Evolutionary conservation across 2,888 invertebrate genomes (phyloP).

Genomic region (Drosophila incognita): DNA sequence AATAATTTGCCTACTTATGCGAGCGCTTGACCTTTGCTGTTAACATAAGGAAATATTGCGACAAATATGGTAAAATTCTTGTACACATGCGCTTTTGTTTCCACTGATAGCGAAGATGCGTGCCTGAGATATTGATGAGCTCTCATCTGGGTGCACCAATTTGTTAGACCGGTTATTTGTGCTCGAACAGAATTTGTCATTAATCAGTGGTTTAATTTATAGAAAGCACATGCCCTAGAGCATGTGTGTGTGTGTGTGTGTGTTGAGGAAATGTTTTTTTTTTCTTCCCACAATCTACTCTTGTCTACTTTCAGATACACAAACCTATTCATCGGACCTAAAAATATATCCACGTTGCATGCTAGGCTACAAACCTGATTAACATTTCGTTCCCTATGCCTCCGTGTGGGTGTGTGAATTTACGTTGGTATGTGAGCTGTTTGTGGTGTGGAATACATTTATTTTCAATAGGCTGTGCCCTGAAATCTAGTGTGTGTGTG

Average conservation of each 20-base stretch:
- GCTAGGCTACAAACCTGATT: slow-evolving; percentile 63
- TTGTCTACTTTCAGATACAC: slow-evolving; percentile 38
- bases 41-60: neutral
- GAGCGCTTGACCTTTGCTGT: neutral
- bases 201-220: slow-evolving; percentile 76
- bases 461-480: slow-evolving; percentile 28
- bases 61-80: neutral
- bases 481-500: slow-evolving; percentile 1
- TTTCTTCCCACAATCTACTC: slow-evolving; percentile 18
- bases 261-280: slow-evolving; percentile 3
- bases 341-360: slow-evolving; percentile 56
- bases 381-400: slow-evolving; percentile 63
- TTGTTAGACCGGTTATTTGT: slow-evolving; percentile 72
- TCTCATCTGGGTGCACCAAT: slow-evolving; percentile 49
- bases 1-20: neutral
- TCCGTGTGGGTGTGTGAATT: slow-evolving; percentile 22
- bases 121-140: slow-evolving; percentile 64
- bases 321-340: slow-evolving; percentile 37
- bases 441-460: slow-evolving; percentile 33
- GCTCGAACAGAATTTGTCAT: slow-evolving; percentile 67
- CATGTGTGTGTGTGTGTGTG: slow-evolving; percentile 5
- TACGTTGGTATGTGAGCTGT: slow-evolving; percentile 23
- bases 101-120: slow-evolving; percentile 7
- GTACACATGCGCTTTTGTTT: neutral
- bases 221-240: slow-evolving; percentile 37